Evolutionary conservation across 1,140 invertebrate species (phyloP), one percentile per base, ranked within the genome.

Genomic region (Drosophila littoralis): DNA sequence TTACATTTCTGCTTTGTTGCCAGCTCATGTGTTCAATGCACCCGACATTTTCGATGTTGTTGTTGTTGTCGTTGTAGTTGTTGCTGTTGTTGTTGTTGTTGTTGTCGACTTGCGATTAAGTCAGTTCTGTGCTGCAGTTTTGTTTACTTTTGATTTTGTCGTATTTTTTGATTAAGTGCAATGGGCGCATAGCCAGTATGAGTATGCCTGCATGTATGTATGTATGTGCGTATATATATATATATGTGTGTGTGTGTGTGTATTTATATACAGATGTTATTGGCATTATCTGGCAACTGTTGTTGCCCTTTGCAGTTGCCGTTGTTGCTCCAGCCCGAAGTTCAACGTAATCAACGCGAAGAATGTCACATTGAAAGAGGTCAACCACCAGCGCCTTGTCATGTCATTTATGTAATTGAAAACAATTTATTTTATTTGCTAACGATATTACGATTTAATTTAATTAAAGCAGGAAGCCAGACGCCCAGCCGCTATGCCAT

Each of bases 361-460:
- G 85, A 90, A 81, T 90, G 85, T 85, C 81, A 75, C 85, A 90
- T 90, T 90, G 86, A 90, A 90, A 90, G 85, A 90, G 85, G 86
- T 90, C 85, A 85, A 85, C 78, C 81, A 89, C 81, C 81, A 90
- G 82, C 71, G 82, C 82, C 82, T 86, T 86, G 79, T 73, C 78
- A 61, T 89, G 81, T 89, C 77, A 79, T 71, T 81, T 58, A 78
- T 74, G 71, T 85, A 89, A 89, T 89, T 89, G 71, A 84, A 80
- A 57, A 73, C 85, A 90, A 89, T 89, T 89, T 90, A 89, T 89
- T 81, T 90, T 78, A 89, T 84, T 84, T 89, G 84, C 85, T 89
- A 88, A 88, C 84, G 77, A 83, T 85, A 79, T 83, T 83, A 88
- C 82, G 83, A 89, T 83, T 89, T 88, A 66, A 79, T 76, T 88